Percentiles rank a stretch among this genome's conserved stretches.
These are phyloP conservation scores for Cacoxenus indagator DNA, from an alignment of 2,888 invertebrate species.

Conservation along the genomic window DNA sequence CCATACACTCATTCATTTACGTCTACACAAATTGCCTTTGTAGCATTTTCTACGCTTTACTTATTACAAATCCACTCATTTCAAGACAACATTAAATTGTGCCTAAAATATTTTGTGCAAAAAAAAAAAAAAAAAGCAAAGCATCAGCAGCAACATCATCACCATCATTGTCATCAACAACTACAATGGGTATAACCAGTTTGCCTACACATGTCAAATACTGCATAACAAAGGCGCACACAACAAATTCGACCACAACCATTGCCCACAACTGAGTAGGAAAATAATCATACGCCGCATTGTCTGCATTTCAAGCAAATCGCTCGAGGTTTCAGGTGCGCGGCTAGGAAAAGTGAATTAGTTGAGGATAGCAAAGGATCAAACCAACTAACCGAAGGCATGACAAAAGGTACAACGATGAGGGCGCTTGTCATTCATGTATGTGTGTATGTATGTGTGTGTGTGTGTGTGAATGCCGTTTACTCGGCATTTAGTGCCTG, in stretches of 20 bases:
- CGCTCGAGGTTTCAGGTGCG: neutral
- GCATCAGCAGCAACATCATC: neutral
- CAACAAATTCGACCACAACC: slow-evolving; percentile 12
- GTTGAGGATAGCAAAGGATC: neutral
- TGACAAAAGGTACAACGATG: slow-evolving; percentile 19
- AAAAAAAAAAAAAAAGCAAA: neutral
- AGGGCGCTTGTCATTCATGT: slow-evolving; percentile 54
- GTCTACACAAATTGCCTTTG: neutral
- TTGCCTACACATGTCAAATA: slow-evolving; percentile 11
- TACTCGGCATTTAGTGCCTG: neutral
- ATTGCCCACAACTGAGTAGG: slow-evolving; percentile 38
- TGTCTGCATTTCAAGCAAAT: slow-evolving; percentile 33
- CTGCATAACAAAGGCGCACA: slow-evolving; percentile 8
- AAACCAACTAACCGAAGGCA: too few relatives aligned
- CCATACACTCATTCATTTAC: neutral
- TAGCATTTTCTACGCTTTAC: neutral
- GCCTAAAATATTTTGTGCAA: neutral
- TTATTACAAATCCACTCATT: neutral
- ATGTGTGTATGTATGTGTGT: slow-evolving; percentile 38
- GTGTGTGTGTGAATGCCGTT: neutral
- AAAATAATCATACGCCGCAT: slow-evolving; percentile 60
- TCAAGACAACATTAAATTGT: neutral
- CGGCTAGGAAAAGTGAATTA: neutral
- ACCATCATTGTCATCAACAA: neutral
- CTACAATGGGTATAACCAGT: slow-evolving; percentile 33